Evolutionary conservation across 2,888 invertebrate species (phyloP), one percentile per base, ranked within the genome.

Genomic region (Drosophila barbarae): DNA sequence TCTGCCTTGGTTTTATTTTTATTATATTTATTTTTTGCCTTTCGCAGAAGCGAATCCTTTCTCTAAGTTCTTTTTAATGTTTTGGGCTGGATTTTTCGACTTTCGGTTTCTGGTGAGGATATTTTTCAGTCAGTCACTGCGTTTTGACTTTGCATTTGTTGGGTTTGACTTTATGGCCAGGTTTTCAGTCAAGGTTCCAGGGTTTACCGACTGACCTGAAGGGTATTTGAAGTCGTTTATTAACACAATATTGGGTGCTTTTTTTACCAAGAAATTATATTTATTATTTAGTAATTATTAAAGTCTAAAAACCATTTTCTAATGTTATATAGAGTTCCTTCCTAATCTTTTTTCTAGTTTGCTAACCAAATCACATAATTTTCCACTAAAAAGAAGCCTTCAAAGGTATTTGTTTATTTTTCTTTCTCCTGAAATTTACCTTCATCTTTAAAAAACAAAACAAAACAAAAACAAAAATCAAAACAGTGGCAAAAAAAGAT

Each of bases 81-180:
- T 44, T 53, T 59, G 57, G 36, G 50, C 56, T 36, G 46, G 61
- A 59, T 46, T 47, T 64, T 26, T 69, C 63, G 69, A 49, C 38
- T 21, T 38, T 35, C 26, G 30, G 44, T 13, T 10, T 34, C 15
- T 35, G 32, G 15, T n/a, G 34, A 28, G 63, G 39, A 35, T 36
- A 36, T 64, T 30, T 49, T 26, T 50, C 15, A 30, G 38, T 32
- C 39, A 30, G 32, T 32, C 39, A 26, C 68, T 79, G 83, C 74
- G 82, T 84, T 73, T 79, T 79, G 79, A 79, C 85, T 79, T 79
- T 82, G 72, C 65, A 58, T 81, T 78, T 78, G 73, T 76, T 76
- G 74, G 76, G 57, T 64, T 76, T 79, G 79, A 79, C 85, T 79
- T 72, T 79, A 72, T 60, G 72, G 50, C 69, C 69, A 63, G 49